Evolutionary conservation across 2,797 vertebrate species (phyloP), one percentile per base, ranked within the genome.

Genomic region (Antrozous pallidus): DNA sequence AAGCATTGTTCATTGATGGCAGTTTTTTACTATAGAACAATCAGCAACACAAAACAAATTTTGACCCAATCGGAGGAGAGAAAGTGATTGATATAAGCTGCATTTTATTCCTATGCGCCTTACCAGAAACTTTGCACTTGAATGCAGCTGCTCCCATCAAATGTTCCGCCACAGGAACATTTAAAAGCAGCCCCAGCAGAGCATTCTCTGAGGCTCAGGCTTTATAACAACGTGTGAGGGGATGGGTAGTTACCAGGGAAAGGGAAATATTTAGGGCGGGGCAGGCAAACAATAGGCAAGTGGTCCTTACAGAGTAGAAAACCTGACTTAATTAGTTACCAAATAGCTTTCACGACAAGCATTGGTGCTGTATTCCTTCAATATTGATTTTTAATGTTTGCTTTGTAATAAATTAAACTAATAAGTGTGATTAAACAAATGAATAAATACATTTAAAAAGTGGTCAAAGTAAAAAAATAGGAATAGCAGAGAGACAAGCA

Each of bases 1-100:
- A 97, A 95, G 51, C 28, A 94, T 94, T 97, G 86, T 95, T 96
- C 91, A 88, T 63, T 47, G 78, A 71, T 88, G 91, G 81, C 74
- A 95, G 16, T 73, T 97, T 97, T 94, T 95, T 92, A 83, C 94
- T 94, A 47, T 20, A 80, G 87, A 94, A 93, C 84, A 95, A 93
- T 95, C 69, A 94, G 69, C 51, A 91, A 67, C 63, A 92, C 79
- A 95, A 94, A 91, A 91, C n/a, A 73, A 77, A 93, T 49, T 67
- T 82, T 88, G 84, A 26, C 74, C 92, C 87, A 83, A 71, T 65
- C 26, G 6, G 42, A 82, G 36, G 58, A 73, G 65, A 80, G 65
- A 93, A 85, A 83, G 24, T 92, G 69, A 63, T 90, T 94, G 69
- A 63, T 65, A 0, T 58, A 61, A 58, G n/a, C 14, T 88, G n/a